A percentile compares a stretch with the other conserved stretches of the same genome.
Conservation (phyloP, 2,888 invertebrate species). For the Harpalus rufipes region DNA sequence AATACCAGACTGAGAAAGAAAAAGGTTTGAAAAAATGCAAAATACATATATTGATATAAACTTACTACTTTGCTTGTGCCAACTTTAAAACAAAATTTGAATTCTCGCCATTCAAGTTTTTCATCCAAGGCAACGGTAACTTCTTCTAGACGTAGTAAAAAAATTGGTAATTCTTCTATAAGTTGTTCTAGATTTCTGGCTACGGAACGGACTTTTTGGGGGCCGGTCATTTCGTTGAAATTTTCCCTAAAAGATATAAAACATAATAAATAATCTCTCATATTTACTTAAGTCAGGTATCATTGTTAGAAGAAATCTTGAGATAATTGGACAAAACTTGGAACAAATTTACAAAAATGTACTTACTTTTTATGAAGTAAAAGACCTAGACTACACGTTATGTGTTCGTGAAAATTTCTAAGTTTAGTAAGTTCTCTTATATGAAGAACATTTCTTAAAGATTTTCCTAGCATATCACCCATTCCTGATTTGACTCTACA, state of each 20-base stretch:
- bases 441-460: conserved; percentile 76
- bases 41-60: conserved; percentile 64
- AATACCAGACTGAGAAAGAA: conserved; percentile 77
- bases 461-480: conserved; percentile 73
- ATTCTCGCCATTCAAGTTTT: conserved; percentile 81
- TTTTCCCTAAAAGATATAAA: conserved; percentile 77
- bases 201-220: conserved; percentile 81
- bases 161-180: conserved; percentile 82
- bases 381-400: conserved; percentile 78
- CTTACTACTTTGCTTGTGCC: conserved; percentile 84
- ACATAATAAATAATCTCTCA: too few species aligned
- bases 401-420: conserved; percentile 79
- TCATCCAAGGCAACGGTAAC: conserved; percentile 82
- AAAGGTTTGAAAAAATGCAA: not conserved
- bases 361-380: conserved; percentile 80
- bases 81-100: conserved; percentile 82
- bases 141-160: conserved; percentile 82
- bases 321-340: too few species aligned
- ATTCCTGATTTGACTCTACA: conserved; percentile 71
- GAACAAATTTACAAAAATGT: too few species aligned
- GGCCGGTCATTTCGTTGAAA: conserved; percentile 81
- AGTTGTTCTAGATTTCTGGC: conserved; percentile 82
- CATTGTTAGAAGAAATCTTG: too few species aligned
- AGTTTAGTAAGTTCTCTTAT: conserved; percentile 80
- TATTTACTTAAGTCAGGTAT: too few species aligned